Base-by-base conservation (phyloP, 2,888 invertebrate species). In the Zaprionus obscuricornis region DNA sequence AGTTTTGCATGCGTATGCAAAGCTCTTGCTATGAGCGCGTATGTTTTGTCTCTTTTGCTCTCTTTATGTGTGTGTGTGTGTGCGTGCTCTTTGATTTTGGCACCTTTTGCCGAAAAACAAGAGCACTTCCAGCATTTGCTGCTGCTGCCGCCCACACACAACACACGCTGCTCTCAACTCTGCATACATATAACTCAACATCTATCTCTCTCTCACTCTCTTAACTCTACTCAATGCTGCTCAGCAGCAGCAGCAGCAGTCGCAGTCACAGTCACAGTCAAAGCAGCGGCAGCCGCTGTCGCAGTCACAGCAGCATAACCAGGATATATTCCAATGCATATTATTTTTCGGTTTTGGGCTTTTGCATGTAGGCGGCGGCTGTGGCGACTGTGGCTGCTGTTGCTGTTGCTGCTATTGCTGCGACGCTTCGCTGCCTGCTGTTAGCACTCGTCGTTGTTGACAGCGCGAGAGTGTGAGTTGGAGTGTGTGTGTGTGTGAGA, bases 301-400 rank as follows among this genome's bases (percentile, higher is more conserved):
- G 14, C 40, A 34, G 52, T 42, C 51, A 22, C 31, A 22, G 26
- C 3, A 8, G 3, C 31, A 24, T 49, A 37, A 24, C 57, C 58
- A 54, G 50, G n/a, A n/a, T n/a, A 43, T 65, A 64, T 65, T 65
- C 67, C 67, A 67, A 64, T 64, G 66, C 64, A 69, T 63, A 63
- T 56, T 37, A 66, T 66, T 62, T 60, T 18, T n/a, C n/a, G 43
- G 39, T 37, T n/a, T n/a, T 66, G 34, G 29, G 55, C 36, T 42
- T 55, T 60, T 54, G 27, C 26, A 36, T 20, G 31, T n/a, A n/a
- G n/a, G n/a, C n/a, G n/a, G n/a, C n/a, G n/a, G n/a, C n/a, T n/a
- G n/a, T n/a, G n/a, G n/a, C n/a, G n/a, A n/a, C n/a, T n/a, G n/a
- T 17, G 24, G 50, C 22, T 50, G 49, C 26, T 37, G 5, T 43